Conservation (phyloP, 2,113 vertebrate genomes). For the Leptobrachium leishanense region DNA sequence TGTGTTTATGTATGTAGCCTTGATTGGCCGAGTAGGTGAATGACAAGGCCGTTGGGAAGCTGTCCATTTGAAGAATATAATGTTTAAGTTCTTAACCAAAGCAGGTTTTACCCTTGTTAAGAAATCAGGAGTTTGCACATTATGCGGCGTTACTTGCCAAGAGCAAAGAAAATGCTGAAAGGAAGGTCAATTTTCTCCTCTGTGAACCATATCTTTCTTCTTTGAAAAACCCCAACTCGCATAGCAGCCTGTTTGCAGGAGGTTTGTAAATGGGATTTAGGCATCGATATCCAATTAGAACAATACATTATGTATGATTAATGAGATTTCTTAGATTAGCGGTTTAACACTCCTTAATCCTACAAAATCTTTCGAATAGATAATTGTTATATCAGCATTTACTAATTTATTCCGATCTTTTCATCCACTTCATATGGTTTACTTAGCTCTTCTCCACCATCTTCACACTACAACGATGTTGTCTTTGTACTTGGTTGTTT, state of each 20-base stretch:
- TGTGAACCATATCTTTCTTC: conserved; percentile 45
- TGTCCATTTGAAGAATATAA: conserved; percentile 56
- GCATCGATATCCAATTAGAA: conserved; percentile 50
- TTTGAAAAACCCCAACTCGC: conserved; percentile 39
- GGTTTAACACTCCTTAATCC: conserved; percentile 48
- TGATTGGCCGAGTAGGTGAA: conserved; percentile 49
- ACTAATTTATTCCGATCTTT: conserved; percentile 7
- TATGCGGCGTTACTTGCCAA: conserved; percentile 62
- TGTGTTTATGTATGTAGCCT: conserved; percentile 48
- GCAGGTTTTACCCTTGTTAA: conserved; percentile 44
- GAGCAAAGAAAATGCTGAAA: conserved; percentile 55
- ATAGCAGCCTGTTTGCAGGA: conserved; percentile 39
- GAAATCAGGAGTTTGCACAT: conserved; percentile 53
- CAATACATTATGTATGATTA: conserved; percentile 50
- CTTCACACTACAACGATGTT: too few relatives aligned
- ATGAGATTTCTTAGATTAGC: conserved; percentile 49
- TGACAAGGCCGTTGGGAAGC: conserved; percentile 51
- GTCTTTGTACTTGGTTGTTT: too few relatives aligned
- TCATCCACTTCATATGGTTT: background rate
- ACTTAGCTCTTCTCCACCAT: background rate
- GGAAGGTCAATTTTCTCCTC: conserved; percentile 48
- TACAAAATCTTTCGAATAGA: conserved; percentile 24
- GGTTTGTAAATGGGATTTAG: conserved; percentile 47
- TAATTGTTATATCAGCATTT: conserved; percentile 46
- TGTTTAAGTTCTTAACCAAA: conserved; percentile 60